Base-by-base conservation (phyloP, 1,140 invertebrate genomes). In the Zaprionus lachaisei region DNA sequence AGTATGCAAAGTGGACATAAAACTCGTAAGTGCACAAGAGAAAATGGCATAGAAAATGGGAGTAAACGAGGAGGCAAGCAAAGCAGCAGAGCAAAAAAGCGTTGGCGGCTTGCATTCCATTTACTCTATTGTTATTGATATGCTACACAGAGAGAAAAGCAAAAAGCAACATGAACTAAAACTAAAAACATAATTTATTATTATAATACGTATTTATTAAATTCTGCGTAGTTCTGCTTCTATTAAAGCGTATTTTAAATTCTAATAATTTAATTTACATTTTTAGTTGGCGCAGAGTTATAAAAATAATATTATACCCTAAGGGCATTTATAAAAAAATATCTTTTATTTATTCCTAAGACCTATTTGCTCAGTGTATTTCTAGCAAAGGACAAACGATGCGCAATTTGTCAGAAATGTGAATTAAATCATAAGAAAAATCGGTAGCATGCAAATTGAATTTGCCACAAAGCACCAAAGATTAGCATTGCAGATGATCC, bases 391-490 rank as follows among this genome's bases (percentile, higher is more conserved):
- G 26, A 34, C 41, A 64, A 54, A 31, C 61, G 44, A 54, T 28
- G 61, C 37, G 15, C 68, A 51, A 64, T 65, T 54, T 60, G 41
- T 60, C 54, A 47, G 60, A 61, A 77, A 77, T 72, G 69, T 58
- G 56, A 66, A 66, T 77, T 72, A 56, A 72, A 81, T 67, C 70
- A 77, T 56, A 62, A 15, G 65, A 56, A 61, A 68, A 73, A 66
- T 71, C 72, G 63, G 34, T 61, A 57, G 26, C 56, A 70, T 64
- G 61, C 63, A 82, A 69, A 86, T 85, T 82, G 68, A 79, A 79
- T 86, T 79, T 60, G 17, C 47, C 34, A 49, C 58, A 7, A 70
- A 20, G 66, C 67, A 20, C 65, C 56, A 81, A 63, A 64, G 77
- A 70, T 81, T 84, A 64, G 69, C 67, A 51, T 49, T 71, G 79